Evolutionary conservation across 2,113 vertebrate genomes (phyloP).

Genomic region (Saccopteryx leptura): DNA sequence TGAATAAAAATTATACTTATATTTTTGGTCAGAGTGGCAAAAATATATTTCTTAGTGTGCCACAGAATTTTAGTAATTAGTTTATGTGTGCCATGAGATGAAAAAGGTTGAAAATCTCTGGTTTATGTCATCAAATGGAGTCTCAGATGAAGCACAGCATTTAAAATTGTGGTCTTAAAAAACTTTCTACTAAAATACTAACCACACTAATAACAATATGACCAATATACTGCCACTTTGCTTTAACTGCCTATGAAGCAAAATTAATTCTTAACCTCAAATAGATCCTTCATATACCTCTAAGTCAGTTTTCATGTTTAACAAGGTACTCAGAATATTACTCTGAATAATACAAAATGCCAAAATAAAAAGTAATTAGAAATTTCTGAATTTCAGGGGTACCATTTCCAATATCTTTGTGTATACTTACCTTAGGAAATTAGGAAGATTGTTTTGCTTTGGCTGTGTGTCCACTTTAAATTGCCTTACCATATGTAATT

Average conservation of each 20-base stretch:
- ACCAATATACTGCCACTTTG: neutral
- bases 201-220: slow-evolving; percentile 44
- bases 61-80: neutral
- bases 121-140: slow-evolving; percentile 33
- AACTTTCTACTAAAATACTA: slow-evolving; percentile 52
- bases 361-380: slow-evolving; percentile 54
- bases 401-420: slow-evolving; percentile 14
- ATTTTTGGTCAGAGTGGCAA: neutral
- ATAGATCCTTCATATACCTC: neutral
- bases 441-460: slow-evolving; percentile 50
- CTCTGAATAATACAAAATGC: slow-evolving; percentile 7
- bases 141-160: slow-evolving; percentile 61
- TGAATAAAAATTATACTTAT: neutral
- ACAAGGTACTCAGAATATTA: slow-evolving; percentile 40
- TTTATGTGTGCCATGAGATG: neutral
- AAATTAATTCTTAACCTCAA: slow-evolving; percentile 9
- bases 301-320: slow-evolving; percentile 59
- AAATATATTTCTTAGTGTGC: neutral
- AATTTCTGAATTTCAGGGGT: slow-evolving; percentile 23
- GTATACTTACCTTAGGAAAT: slow-evolving; percentile 38
- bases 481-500: slow-evolving; percentile 26
- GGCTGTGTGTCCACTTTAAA: slow-evolving; percentile 24
- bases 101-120: neutral
- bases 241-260: slow-evolving; percentile 44
- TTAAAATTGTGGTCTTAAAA: slow-evolving; percentile 26